Conservation (phyloP, 2,888 invertebrate genomes). For the Campoplex nolae region DNA sequence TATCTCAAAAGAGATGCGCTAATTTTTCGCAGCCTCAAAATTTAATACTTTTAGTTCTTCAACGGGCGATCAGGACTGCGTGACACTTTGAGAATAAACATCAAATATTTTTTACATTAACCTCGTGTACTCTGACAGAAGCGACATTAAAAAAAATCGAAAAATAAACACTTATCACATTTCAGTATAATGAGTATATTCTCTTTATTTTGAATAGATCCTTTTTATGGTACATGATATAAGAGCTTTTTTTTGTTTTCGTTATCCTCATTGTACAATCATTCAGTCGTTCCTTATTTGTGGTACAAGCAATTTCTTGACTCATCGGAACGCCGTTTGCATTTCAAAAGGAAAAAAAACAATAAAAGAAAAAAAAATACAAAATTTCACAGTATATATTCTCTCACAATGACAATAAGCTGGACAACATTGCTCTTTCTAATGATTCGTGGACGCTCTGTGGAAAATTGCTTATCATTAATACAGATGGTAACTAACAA, state of each 20-base stretch:
- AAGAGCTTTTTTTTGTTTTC: constrained; percentile 53
- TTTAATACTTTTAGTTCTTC: too few relatives aligned
- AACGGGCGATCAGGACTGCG: neutral
- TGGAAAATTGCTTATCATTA: constrained; percentile 39
- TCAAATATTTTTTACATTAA: constrained; percentile 33
- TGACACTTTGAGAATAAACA: neutral
- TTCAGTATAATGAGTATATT: constrained; percentile 67
- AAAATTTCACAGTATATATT: constrained; percentile 37
- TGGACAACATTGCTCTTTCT: constrained; percentile 50
- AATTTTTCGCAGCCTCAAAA: too few relatives aligned
- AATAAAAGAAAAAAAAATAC: neutral
- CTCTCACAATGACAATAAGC: constrained; percentile 62
- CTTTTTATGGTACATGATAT: constrained; percentile 71
- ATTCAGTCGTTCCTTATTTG: constrained; percentile 62
- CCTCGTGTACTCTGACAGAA: constrained; percentile 16
- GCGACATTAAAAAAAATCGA: constrained; percentile 12
- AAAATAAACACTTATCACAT: constrained; percentile 10
- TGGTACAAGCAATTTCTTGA: constrained; percentile 61
- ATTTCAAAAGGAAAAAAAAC: constrained; percentile 23
- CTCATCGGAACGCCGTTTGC: constrained; percentile 37
- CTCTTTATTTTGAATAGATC: constrained; percentile 70
- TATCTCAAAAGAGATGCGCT: too few relatives aligned
- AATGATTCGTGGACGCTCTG: constrained; percentile 46
- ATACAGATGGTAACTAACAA: constrained; percentile 38
- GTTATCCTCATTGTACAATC: constrained; percentile 68